Evolutionary conservation across 2,888 invertebrate genomes (phyloP), one percentile per base, ranked within the genome.

Genomic region (Rotaria magnacalcarata): DNA sequence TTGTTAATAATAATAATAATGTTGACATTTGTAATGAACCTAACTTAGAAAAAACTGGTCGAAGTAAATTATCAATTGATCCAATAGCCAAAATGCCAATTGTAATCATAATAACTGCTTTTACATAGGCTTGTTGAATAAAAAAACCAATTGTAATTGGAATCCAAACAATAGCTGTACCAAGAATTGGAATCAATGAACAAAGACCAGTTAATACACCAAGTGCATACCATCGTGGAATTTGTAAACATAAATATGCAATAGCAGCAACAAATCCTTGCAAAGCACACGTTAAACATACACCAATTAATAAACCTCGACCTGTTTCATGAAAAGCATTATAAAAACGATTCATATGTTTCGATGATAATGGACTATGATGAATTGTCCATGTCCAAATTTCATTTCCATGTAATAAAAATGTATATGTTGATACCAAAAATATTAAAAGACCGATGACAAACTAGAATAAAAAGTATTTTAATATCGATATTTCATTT

Each of bases 231-330:
- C 47, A 43, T 14, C 80, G 80, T 47, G 80, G 80, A 47, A 80
- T 80, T 47, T 47, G 80, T 80, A 80, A 47, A 80, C 80, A 80
- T 80, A 80, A 47, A 80, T 80, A 80, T n/a, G 80, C 80, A 80
- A 80, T 80, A 43, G 80, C 80, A 24, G 80, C 80, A 80, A 80
- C 80, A 47, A 80, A 11, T 10, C 80, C 80, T 47, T 80, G 80
- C 4, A 80, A 47, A n/a, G n/a, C 43, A 47, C 80, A 80, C n/a
- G 80, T 80, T n/a, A 80, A 47, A 80, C 80, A 43, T n/a, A 80
- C 80, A 11, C 80, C 80, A n/a, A 80, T 80, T n/a, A 80, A 80
- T 47, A 80, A 11, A 80, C 80, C 80, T n/a, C 80, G 80, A 43
- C 80, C 80, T 19, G 80, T 80, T 80, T 80, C 80, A 80, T 80